These are phyloP conservation scores for Threskiornis aethiopicus DNA, from an alignment of 2,797 vertebrate genomes.

Conservation along the genomic window DNA sequence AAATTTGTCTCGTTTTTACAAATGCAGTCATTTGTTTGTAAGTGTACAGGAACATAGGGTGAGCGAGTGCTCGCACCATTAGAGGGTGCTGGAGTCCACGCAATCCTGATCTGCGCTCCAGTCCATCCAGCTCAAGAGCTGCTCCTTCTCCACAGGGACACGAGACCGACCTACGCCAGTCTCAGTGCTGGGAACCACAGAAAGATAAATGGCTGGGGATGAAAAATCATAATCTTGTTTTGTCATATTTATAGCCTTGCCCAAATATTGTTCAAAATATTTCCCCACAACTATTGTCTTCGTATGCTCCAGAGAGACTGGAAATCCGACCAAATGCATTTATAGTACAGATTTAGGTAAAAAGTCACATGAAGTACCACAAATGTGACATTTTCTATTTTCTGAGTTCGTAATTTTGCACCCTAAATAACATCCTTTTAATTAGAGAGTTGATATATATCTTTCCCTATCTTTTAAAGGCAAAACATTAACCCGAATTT, in stretches of 20 bases:
- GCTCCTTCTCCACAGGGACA: fast-evolving
- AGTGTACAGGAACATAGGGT: fast-evolving
- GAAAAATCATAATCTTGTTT: not conserved
- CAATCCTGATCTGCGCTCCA: not conserved
- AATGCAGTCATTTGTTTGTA: not conserved
- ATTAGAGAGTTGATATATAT: not conserved
- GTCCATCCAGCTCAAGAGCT: not conserved
- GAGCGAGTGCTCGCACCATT: not conserved
- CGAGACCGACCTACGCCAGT: fast-evolving
- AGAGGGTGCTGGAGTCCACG: slow-evolving; percentile 57
- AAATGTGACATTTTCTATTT: not conserved
- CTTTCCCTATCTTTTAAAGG: not conserved
- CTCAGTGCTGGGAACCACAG: not conserved
- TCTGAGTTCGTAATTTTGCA: not conserved
- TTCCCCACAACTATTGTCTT: not conserved
- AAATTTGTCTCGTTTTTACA: not conserved
- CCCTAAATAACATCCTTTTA: not conserved
- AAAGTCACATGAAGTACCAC: not conserved
- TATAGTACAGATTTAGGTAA: no score
- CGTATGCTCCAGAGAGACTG: not conserved
- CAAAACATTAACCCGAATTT: not conserved
- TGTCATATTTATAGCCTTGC: not conserved
- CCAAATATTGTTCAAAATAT: not conserved
- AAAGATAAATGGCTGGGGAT: not conserved
- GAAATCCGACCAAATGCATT: not conserved